phyloP scores from a whole-genome alignment of 1,140 invertebrate species.

The Psix sp. region DNA sequence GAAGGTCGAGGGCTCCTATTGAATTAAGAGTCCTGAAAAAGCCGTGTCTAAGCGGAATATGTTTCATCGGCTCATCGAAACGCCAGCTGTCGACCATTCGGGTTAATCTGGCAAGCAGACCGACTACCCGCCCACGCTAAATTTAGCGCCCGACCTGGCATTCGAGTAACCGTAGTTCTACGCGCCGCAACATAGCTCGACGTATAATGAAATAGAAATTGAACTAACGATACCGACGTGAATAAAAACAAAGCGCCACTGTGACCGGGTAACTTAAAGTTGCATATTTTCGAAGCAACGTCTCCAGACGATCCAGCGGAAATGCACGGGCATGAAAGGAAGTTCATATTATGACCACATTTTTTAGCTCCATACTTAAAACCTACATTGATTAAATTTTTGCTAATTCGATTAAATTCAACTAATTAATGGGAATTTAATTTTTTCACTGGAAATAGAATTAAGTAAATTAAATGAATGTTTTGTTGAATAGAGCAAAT shows the following conservation, averaged over 20 bases:
- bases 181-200: constrained; percentile 27
- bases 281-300: constrained; percentile 6
- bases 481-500: too few relatives aligned
- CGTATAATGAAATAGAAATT: constrained; percentile 39
- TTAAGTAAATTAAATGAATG: too few relatives aligned
- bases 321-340: too few relatives aligned
- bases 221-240: constrained; percentile 19
- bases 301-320: too few relatives aligned
- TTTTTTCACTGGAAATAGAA: too few relatives aligned
- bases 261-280: constrained; percentile 2
- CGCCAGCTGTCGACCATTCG: constrained; percentile 66
- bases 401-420: too few relatives aligned
- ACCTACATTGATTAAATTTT: too few relatives aligned
- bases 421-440: too few relatives aligned
- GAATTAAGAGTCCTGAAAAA: constrained; percentile 15
- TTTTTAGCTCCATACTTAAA: too few relatives aligned
- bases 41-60: constrained; percentile 35
- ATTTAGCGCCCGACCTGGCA: constrained; percentile 68
- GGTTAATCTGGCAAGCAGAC: constrained; percentile 64
- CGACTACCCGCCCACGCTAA: constrained; percentile 69
- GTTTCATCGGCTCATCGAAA: constrained; percentile 58
- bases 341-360: too few relatives aligned
- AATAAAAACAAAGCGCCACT: constrained; percentile 8
- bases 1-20: too few relatives aligned
- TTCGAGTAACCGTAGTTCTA: constrained; percentile 59